A percentile compares a stretch with the other conserved stretches of the same genome.
These are phyloP conservation scores for Sycophila texana DNA, from an alignment of 2,888 invertebrate genomes.

Conservation along the genomic window DNA sequence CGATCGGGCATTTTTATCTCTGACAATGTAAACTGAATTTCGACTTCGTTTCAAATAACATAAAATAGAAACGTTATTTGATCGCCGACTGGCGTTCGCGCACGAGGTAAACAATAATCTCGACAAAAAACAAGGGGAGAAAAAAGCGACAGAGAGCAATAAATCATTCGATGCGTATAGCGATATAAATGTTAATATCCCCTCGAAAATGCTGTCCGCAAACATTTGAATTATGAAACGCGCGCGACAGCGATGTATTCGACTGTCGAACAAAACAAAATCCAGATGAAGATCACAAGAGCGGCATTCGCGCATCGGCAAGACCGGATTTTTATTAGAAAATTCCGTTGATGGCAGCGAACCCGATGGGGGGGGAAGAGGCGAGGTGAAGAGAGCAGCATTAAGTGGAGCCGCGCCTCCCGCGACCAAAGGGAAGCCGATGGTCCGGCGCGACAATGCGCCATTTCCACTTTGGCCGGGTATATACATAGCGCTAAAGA, in stretches of 20 bases:
- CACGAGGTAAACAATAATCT: no score
- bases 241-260: constrained; percentile 4
- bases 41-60: no score
- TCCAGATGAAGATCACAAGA: constrained; percentile 2
- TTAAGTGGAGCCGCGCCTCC: constrained; percentile 16
- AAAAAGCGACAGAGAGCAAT: neutral
- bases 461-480: constrained; percentile 19
- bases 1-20: no score
- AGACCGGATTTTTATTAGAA: constrained; percentile 43
- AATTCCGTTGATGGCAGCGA: constrained; percentile 29
- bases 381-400: neutral
- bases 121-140: neutral
- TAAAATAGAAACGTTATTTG: no score
- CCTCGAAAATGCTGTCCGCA: neutral
- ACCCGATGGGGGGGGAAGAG: neutral
- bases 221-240: constrained; percentile 16
- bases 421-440: constrained; percentile 26
- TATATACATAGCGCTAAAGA: constrained; percentile 4
- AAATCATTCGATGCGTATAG: constrained; percentile 8
- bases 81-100: no score
- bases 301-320: neutral
- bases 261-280: constrained; percentile 11
- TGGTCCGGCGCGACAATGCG: constrained; percentile 30
- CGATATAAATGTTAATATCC: constrained; percentile 43
- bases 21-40: no score